These are phyloP conservation scores for Cetoscarus ocellatus DNA, from an alignment of 2,797 vertebrate species.

Conservation along the genomic window DNA sequence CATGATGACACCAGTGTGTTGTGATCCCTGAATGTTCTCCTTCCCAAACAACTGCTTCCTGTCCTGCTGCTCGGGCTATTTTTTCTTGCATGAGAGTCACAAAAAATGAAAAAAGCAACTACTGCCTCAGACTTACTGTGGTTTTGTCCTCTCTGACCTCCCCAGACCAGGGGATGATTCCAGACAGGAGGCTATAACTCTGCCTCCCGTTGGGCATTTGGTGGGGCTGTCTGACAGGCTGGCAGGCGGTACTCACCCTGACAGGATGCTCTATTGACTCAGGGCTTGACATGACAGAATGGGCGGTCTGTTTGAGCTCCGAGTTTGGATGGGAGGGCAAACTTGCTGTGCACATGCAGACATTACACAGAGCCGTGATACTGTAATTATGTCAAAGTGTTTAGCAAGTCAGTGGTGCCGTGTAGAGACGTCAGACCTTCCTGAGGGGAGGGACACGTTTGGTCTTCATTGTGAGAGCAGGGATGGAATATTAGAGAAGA, in stretches of 20 bases:
- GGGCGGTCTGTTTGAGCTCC: slow-evolving; percentile 70
- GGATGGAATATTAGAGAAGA: slow-evolving; percentile 63
- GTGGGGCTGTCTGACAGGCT: slow-evolving; percentile 60
- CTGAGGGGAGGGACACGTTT: slow-evolving; percentile 65
- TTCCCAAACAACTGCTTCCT: slow-evolving; percentile 9
- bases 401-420: slow-evolving; percentile 42
- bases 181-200: slow-evolving; percentile 55
- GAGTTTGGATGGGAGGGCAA: slow-evolving; percentile 69
- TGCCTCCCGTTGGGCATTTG: slow-evolving; percentile 50
- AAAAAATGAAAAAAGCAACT: slow-evolving; percentile 27
- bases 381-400: slow-evolving; percentile 70
- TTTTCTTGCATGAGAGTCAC: slow-evolving; percentile 4
- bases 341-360: slow-evolving; percentile 46
- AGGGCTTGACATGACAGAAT: slow-evolving; percentile 73
- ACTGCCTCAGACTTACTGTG: slow-evolving; percentile 28
- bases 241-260: slow-evolving; percentile 68
- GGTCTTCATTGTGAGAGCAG: slow-evolving; percentile 40
- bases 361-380: slow-evolving; percentile 56
- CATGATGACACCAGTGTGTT: slow-evolving; percentile 7
- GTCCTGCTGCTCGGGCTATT: background rate
- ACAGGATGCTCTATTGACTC: slow-evolving; percentile 78
- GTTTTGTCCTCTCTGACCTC: slow-evolving; percentile 58
- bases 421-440: slow-evolving; percentile 62
- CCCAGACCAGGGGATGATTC: slow-evolving; percentile 47
- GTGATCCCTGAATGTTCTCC: slow-evolving; percentile 6